These are phyloP conservation scores for Eupithecia subumbrata DNA, from an alignment of 2,888 invertebrate species.

Conservation along the genomic window DNA sequence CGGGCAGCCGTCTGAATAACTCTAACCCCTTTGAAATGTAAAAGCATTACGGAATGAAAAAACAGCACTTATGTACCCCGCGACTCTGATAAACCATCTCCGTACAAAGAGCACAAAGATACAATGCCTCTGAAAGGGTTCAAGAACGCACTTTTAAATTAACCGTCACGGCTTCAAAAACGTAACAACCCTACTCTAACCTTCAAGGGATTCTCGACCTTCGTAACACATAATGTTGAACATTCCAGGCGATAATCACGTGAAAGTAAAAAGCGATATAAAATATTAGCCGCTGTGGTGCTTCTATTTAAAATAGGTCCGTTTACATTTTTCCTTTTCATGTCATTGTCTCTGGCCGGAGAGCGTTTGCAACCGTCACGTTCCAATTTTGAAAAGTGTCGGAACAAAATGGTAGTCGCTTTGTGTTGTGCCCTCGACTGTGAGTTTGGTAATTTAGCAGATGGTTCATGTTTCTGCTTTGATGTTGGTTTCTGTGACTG, in stretches of 20 bases:
- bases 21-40: slow-evolving; percentile 84
- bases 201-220: slow-evolving; percentile 58
- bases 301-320: slow-evolving; percentile 81
- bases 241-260: slow-evolving; percentile 51
- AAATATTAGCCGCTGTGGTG: slow-evolving; percentile 71
- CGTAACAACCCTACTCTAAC: slow-evolving; percentile 54
- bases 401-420: slow-evolving; percentile 83
- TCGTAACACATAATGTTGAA: slow-evolving; percentile 39
- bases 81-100: slow-evolving; percentile 84
- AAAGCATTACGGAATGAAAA: slow-evolving; percentile 85
- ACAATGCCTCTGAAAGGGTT: slow-evolving; percentile 85
- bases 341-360: slow-evolving; percentile 82
- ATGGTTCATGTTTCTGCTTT: slow-evolving; percentile 70
- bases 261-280: slow-evolving; percentile 61
- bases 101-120: slow-evolving; percentile 84
- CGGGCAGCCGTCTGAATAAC: slow-evolving; percentile 81
- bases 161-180: slow-evolving; percentile 67
- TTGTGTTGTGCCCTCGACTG: slow-evolving; percentile 72
- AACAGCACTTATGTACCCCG: slow-evolving; percentile 84
- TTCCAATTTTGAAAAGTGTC: slow-evolving; percentile 84
- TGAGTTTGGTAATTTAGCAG: slow-evolving; percentile 79
- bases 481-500: slow-evolving; percentile 59
- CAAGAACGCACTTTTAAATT: slow-evolving; percentile 85
- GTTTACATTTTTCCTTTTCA: slow-evolving; percentile 84
- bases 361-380: slow-evolving; percentile 84